Evolutionary conservation across 2,113 vertebrate species (phyloP).

Genomic region (Sakesphorus luctuosus): DNA sequence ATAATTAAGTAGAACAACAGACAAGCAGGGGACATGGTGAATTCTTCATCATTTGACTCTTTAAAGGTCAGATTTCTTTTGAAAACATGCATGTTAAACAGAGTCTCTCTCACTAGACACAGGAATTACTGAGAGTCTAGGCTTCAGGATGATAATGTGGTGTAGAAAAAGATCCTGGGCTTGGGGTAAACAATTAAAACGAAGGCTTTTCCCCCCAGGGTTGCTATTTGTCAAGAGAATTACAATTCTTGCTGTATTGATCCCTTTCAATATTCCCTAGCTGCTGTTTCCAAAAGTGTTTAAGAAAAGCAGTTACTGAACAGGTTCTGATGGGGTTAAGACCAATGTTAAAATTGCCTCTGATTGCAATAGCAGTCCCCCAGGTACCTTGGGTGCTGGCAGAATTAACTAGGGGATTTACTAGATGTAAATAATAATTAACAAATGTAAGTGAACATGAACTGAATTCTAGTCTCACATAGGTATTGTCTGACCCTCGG

Average conservation of each 20-base stretch:
- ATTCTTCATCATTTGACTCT: background rate
- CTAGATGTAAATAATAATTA: background rate
- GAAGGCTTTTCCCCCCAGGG: background rate
- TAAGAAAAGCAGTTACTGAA: background rate
- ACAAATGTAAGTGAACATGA: background rate
- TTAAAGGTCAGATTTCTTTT: background rate
- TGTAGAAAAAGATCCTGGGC: background rate
- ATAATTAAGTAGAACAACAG: background rate
- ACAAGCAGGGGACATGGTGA: background rate
- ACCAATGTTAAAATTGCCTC: background rate
- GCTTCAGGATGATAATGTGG: background rate
- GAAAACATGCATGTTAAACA: background rate
- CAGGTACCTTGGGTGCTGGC: background rate
- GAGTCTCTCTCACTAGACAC: background rate
- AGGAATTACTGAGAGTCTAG: background rate
- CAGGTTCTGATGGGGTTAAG: background rate
- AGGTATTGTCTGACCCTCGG: background rate
- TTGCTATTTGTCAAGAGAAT: background rate
- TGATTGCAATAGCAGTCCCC: background rate
- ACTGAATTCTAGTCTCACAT: background rate
- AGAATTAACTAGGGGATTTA: background rate
- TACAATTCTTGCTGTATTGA: background rate
- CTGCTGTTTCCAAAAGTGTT: background rate
- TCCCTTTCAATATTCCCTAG: background rate
- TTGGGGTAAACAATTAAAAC: background rate